Conservation (phyloP, 2,888 invertebrate species). For the Stenodema calcarata region DNA sequence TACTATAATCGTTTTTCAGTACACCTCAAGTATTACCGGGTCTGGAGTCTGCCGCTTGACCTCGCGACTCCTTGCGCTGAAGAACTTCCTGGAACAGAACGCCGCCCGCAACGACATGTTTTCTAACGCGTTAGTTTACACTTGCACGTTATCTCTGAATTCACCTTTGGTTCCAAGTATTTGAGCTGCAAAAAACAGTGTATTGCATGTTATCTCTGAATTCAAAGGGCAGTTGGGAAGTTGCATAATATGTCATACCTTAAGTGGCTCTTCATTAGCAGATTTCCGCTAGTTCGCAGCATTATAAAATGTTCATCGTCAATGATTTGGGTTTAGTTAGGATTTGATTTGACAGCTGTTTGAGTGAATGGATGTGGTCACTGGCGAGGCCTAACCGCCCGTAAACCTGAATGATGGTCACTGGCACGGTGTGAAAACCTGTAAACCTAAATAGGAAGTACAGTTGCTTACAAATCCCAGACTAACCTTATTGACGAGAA, state of each 20-base stretch:
- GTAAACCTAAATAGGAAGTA: background rate
- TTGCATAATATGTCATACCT: too few species aligned
- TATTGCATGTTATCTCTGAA: too few species aligned
- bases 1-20: background rate
- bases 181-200: background rate
- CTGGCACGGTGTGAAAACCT: conserved; percentile 26
- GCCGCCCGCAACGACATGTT: conserved; percentile 47
- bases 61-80: conserved; percentile 76
- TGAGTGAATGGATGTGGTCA: background rate
- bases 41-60: conserved; percentile 77
- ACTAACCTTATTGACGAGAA: background rate
- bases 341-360: background rate
- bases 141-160: background rate
- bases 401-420: conserved; percentile 25
- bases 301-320: too few species aligned
- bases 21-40: conserved; percentile 65
- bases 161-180: background rate
- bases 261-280: too few species aligned
- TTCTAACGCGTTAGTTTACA: conserved; percentile 24
- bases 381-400: conserved; percentile 22
- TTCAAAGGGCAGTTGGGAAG: too few species aligned
- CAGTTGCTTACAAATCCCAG: background rate
- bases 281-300: too few species aligned
- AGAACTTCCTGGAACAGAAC: conserved; percentile 72
- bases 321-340: too few species aligned